A percentile compares a stretch with the other conserved stretches of the same genome.
phyloP scores from a whole-genome alignment of 2,113 vertebrate genomes.

The Girardinichthys multiradiatus region DNA sequence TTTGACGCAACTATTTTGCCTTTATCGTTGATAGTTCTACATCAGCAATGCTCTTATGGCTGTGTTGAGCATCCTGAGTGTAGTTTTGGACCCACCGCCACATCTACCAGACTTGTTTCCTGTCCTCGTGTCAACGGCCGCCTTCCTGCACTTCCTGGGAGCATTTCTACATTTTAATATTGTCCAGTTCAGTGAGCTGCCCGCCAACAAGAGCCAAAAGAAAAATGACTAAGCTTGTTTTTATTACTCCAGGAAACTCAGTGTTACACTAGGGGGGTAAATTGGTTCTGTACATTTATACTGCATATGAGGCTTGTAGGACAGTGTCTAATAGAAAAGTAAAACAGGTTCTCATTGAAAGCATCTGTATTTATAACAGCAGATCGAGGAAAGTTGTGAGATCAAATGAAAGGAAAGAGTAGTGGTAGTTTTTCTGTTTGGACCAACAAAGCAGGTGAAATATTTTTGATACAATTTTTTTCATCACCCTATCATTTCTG shows the following conservation, averaged over 20 bases:
- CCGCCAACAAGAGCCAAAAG: constrained; percentile 81
- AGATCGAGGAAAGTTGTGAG: not conserved
- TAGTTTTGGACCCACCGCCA: constrained; percentile 80
- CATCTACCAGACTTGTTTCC: constrained; percentile 90
- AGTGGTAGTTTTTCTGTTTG: not conserved
- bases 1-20: not conserved
- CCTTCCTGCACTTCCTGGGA: constrained; percentile 88
- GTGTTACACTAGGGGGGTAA: not conserved
- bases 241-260: constrained; percentile 11
- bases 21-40: constrained; percentile 85
- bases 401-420: not conserved
- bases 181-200: constrained; percentile 83
- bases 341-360: not conserved
- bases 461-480: not conserved
- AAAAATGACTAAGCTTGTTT: constrained; percentile 81
- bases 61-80: constrained; percentile 79
- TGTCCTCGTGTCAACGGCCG: constrained; percentile 83
- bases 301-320: not conserved
- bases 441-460: constrained; percentile 26
- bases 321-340: constrained; percentile 1
- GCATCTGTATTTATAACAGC: not conserved
- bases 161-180: constrained; percentile 88
- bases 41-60: constrained; percentile 82
- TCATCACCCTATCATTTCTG: not conserved
- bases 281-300: not conserved